phyloP scores from a whole-genome alignment of 2,888 invertebrate genomes.

The Ceramica pisi region DNA sequence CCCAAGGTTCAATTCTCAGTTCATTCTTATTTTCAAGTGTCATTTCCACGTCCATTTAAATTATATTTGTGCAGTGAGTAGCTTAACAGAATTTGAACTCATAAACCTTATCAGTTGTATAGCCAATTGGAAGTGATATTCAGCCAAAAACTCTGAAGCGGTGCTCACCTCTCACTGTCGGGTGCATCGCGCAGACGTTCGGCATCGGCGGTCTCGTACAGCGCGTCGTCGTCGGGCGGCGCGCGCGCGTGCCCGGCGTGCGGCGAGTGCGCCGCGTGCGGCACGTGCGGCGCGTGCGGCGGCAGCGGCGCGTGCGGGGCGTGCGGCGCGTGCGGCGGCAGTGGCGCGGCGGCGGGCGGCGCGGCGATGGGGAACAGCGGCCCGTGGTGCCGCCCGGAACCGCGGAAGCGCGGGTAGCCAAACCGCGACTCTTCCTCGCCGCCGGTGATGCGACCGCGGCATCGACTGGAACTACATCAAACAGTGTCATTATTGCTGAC shows the following conservation, averaged over 20 bases:
- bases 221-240: conserved; percentile 94
- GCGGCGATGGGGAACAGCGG: conserved; percentile 82
- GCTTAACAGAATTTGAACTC: conserved; percentile 41
- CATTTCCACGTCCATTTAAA: conserved; percentile 29
- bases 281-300: conserved; percentile 83
- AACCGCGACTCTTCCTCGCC: conserved; percentile 63
- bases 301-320: conserved; percentile 79
- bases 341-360: conserved; percentile 86
- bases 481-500: background rate
- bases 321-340: conserved; percentile 84
- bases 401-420: conserved; percentile 76
- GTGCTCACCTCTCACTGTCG: conserved; percentile 96
- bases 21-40: background rate
- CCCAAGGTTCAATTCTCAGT: conserved; percentile 8
- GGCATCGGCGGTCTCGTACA: conserved; percentile 96
- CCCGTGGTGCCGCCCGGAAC: conserved; percentile 71
- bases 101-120: conserved; percentile 6
- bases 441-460: conserved; percentile 80
- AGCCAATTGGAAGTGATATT: conserved; percentile 40
- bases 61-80: conserved; percentile 34
- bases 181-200: conserved; percentile 94
- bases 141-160: background rate
- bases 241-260: conserved; percentile 86
- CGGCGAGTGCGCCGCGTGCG: conserved; percentile 82
- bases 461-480: conserved; percentile 91